Percentiles rank a stretch among this genome's conserved stretches.
These are phyloP conservation scores for Hypsopygia costalis DNA, from an alignment of 2,888 invertebrate genomes.

Conservation along the genomic window DNA sequence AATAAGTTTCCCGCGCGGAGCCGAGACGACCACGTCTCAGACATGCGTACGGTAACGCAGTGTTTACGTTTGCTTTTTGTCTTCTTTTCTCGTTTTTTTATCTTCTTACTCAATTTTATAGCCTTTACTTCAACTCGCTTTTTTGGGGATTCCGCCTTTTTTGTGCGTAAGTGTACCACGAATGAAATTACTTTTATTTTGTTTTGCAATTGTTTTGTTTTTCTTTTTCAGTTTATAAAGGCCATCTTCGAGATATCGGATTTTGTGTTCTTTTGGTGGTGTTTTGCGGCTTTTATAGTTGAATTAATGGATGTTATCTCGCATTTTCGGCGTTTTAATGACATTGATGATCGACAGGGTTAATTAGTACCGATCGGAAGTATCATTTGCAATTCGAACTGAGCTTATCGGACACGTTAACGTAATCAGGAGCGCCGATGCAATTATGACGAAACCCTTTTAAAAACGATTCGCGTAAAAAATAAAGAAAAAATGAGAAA, in stretches of 20 bases:
- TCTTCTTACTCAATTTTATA: constrained; percentile 15
- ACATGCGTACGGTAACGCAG: constrained; percentile 66
- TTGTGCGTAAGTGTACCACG: constrained; percentile 5
- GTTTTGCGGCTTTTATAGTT: background rate
- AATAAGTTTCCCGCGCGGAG: constrained; percentile 73
- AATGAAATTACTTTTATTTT: constrained; percentile 3
- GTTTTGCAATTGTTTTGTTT: background rate
- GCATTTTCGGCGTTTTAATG: background rate
- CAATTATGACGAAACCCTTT: constrained; percentile 80
- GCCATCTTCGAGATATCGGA: constrained; percentile 1
- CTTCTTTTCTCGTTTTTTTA: constrained; percentile 22
- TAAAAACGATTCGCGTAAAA: constrained; percentile 79
- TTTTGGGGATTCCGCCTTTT: constrained; percentile 20
- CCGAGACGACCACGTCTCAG: constrained; percentile 46
- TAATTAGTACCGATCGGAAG: constrained; percentile 16
- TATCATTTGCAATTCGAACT: constrained; percentile 17
- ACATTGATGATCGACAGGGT: background rate
- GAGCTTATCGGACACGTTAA: constrained; percentile 56
- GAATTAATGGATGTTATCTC: background rate
- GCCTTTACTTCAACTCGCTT: constrained; percentile 25
- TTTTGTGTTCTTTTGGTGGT: background rate
- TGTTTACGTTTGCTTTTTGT: constrained; percentile 55
- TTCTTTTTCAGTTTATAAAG: background rate
- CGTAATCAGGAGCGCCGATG: constrained; percentile 70
- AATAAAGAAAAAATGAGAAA: constrained; percentile 76